Conservation (phyloP, 2,797 vertebrate species). For the Sebastes reedi region DNA sequence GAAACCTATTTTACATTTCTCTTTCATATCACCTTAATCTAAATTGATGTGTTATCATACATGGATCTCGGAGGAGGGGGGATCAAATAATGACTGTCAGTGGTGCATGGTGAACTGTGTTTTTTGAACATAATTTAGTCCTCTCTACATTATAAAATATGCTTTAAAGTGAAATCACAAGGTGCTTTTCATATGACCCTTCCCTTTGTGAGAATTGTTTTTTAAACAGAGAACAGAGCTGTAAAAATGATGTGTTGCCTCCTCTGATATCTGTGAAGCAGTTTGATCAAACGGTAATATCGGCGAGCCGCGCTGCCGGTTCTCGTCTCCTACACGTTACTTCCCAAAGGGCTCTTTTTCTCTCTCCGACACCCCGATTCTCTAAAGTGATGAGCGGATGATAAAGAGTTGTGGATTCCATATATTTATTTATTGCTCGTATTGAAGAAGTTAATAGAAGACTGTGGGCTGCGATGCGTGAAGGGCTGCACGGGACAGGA, state of each 20-base stretch:
- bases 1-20: constrained; percentile 71
- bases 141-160: constrained; percentile 71
- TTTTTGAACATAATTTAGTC: constrained; percentile 73
- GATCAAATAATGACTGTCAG: constrained; percentile 69
- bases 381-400: constrained; percentile 61
- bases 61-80: constrained; percentile 71
- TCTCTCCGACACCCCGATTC: constrained; percentile 50
- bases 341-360: constrained; percentile 57
- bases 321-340: constrained; percentile 40
- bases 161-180: constrained; percentile 70
- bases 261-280: constrained; percentile 63
- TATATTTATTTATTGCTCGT: constrained; percentile 75
- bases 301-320: constrained; percentile 38
- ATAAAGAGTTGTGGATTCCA: constrained; percentile 76
- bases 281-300: constrained; percentile 73
- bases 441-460: constrained; percentile 70
- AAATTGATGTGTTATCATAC: constrained; percentile 78
- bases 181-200: constrained; percentile 77
- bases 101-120: constrained; percentile 61
- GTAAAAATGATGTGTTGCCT: constrained; percentile 74
- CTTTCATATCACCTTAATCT: constrained; percentile 79
- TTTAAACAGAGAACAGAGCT: constrained; percentile 61
- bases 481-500: constrained; percentile 62
- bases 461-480: constrained; percentile 58
- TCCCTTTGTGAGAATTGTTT: constrained; percentile 60